phyloP scores from a whole-genome alignment of 2,797 vertebrate genomes.

The Pteropus rufus region DNA sequence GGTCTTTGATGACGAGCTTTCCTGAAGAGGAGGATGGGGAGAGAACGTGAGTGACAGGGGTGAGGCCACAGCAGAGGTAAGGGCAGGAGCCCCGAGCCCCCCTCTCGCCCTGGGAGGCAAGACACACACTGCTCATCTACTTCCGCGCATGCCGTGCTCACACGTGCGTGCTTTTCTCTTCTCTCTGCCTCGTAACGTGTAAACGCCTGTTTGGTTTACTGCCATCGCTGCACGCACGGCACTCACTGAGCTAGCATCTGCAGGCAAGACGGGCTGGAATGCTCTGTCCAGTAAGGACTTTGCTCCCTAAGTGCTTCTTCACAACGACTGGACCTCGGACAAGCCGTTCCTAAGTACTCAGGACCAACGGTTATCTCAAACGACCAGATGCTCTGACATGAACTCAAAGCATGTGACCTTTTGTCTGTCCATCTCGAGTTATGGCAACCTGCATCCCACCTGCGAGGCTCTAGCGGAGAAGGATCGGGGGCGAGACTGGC shows the following conservation, averaged over 20 bases:
- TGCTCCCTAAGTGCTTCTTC: not conserved
- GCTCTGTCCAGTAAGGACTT: rapidly evolving
- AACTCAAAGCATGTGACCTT: not conserved
- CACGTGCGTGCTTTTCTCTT: not conserved
- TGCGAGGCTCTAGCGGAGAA: not conserved
- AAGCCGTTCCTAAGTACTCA: not conserved
- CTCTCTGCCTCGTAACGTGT: not conserved
- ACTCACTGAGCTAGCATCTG: not conserved
- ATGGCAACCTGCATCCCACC: rapidly evolving
- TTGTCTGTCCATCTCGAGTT: not conserved
- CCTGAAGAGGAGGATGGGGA: conserved; percentile 80
- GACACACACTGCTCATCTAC: not conserved
- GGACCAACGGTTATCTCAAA: not conserved
- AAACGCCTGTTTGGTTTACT: not conserved
- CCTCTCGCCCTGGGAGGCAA: not conserved
- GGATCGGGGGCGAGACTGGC: rapidly evolving
- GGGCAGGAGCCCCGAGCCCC: not conserved
- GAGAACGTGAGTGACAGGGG: rapidly evolving
- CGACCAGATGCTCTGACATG: not conserved
- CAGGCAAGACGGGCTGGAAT: not conserved
- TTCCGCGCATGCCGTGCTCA: not conserved
- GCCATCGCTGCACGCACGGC: rapidly evolving
- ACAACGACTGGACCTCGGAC: not conserved
- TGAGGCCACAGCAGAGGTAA: not conserved
- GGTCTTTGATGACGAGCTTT: conserved; percentile 93